These are phyloP conservation scores for Axea sp. DNA, from an alignment of 2,888 invertebrate species.

Conservation along the genomic window DNA sequence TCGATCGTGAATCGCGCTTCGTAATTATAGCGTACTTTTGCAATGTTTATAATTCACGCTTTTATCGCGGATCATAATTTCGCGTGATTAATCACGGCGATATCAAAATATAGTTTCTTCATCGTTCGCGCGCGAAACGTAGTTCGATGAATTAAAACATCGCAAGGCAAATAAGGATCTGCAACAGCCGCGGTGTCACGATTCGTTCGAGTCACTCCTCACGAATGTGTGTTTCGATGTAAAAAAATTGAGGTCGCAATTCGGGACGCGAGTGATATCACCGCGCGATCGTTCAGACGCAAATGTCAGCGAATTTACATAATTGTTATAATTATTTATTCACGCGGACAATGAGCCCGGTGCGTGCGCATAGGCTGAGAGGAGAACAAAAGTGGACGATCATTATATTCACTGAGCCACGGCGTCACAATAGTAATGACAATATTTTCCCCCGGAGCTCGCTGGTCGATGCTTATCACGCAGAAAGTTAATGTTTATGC, in stretches of 20 bases:
- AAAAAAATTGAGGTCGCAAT: conserved; percentile 34
- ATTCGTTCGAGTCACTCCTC: conserved; percentile 20
- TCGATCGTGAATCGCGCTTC: too few species aligned
- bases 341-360: conserved; percentile 22
- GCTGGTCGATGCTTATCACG: conserved; percentile 8
- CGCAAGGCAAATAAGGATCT: too few species aligned
- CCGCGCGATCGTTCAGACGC: conserved; percentile 16
- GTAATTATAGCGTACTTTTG: too few species aligned
- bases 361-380: neutral
- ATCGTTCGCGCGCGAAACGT: too few species aligned
- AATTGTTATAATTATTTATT: conserved; percentile 54
- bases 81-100: too few species aligned
- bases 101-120: too few species aligned
- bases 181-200: too few species aligned
- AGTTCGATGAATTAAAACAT: too few species aligned
- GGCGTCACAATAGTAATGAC: conserved; percentile 26
- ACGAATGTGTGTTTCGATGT: conserved; percentile 1
- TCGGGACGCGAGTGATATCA: conserved; percentile 32
- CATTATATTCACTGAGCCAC: conserved; percentile 15
- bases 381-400: conserved; percentile 21
- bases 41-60: too few species aligned
- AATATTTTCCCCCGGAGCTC: conserved; percentile 19
- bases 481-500: conserved; percentile 15
- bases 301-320: conserved; percentile 55
- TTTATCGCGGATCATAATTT: too few species aligned